Percentiles rank a stretch among this genome's conserved stretches.
phyloP scores from a whole-genome alignment of 1,140 invertebrate genomes.

The Psilanteris sp. region DNA sequence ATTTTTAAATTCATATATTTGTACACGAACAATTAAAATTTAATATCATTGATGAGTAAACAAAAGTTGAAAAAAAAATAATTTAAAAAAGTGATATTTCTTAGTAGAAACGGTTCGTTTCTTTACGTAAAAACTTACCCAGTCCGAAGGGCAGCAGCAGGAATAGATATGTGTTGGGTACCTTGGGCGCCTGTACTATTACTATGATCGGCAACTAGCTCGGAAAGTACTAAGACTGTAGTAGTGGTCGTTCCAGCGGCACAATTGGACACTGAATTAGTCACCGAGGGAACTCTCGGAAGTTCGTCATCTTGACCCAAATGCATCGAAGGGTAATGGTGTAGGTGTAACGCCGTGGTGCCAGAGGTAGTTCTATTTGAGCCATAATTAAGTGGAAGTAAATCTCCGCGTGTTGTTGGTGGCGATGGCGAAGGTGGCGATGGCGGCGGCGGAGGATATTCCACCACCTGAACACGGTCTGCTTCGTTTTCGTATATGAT shows the following conservation, averaged over 20 bases:
- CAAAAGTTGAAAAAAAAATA: too few species aligned
- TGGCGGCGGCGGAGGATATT: slow-evolving; percentile 77
- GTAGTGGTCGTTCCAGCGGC: slow-evolving; percentile 77
- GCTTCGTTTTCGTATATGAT: slow-evolving; percentile 79
- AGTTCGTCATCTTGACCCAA: slow-evolving; percentile 59
- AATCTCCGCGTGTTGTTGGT: slow-evolving; percentile 69
- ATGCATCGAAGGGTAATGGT: slow-evolving; percentile 65
- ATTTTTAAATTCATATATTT: too few species aligned
- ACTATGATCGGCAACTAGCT: slow-evolving; percentile 77
- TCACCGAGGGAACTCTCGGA: slow-evolving; percentile 65
- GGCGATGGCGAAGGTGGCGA: slow-evolving; percentile 81
- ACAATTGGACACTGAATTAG: slow-evolving; percentile 70
- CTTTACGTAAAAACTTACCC: slow-evolving; percentile 70
- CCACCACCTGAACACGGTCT: slow-evolving; percentile 76
- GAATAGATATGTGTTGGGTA: slow-evolving; percentile 70
- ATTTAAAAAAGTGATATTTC: too few species aligned
- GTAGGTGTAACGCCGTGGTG: slow-evolving; percentile 74
- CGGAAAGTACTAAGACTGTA: slow-evolving; percentile 81
- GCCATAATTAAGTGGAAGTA: slow-evolving; percentile 78
- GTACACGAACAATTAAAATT: too few species aligned
- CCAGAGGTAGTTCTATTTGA: slow-evolving; percentile 69
- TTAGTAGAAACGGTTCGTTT: too few species aligned
- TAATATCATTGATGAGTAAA: too few species aligned
- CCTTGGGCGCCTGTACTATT: slow-evolving; percentile 62
- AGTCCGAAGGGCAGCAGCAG: slow-evolving; percentile 70